A percentile compares a stretch with the other conserved stretches of the same genome.
Conservation (phyloP, 2,797 vertebrate genomes). For the Hypotaenidia okinawae region DNA sequence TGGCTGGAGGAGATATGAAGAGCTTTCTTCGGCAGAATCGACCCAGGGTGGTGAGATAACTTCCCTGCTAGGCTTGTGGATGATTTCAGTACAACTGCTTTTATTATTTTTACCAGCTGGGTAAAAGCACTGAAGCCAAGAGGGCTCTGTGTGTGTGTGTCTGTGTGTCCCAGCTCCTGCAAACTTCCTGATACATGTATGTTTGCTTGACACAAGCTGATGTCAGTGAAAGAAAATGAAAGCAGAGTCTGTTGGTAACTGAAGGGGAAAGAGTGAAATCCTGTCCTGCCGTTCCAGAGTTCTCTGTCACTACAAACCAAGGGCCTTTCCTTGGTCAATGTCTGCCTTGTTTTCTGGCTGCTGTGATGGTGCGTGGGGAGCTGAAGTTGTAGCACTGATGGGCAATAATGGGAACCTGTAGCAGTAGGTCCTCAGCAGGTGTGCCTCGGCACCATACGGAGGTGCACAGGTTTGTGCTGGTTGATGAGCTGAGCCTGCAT, state of each 20-base stretch:
- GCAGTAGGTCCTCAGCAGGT: not conserved
- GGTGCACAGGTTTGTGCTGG: not conserved
- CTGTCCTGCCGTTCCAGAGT: not conserved
- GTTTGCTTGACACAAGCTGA: not conserved
- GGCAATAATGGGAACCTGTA: not conserved
- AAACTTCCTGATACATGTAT: not conserved
- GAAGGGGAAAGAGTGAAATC: not conserved
- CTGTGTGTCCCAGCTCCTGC: not conserved
- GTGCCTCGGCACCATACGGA: not conserved
- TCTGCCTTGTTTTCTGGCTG: not conserved
- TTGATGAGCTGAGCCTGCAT: not conserved
- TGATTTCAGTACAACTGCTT: not conserved
- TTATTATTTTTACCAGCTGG: not conserved
- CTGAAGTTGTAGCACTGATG: not conserved
- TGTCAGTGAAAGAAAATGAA: not conserved
- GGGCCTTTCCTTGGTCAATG: not conserved
- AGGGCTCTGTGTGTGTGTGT: not conserved
- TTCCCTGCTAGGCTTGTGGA: not conserved
- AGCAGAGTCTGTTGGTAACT: not conserved
- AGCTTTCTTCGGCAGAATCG: slow-evolving; percentile 90
- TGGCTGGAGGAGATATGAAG: slow-evolving; percentile 95
- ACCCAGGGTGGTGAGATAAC: slow-evolving; percentile 83
- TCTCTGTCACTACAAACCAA: not conserved
- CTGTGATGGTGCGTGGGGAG: not conserved
- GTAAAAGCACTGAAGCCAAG: not conserved